A percentile compares a stretch with the other conserved stretches of the same genome.
These are phyloP conservation scores for Stenurella melanura DNA, from an alignment of 2,888 invertebrate species.

Conservation along the genomic window DNA sequence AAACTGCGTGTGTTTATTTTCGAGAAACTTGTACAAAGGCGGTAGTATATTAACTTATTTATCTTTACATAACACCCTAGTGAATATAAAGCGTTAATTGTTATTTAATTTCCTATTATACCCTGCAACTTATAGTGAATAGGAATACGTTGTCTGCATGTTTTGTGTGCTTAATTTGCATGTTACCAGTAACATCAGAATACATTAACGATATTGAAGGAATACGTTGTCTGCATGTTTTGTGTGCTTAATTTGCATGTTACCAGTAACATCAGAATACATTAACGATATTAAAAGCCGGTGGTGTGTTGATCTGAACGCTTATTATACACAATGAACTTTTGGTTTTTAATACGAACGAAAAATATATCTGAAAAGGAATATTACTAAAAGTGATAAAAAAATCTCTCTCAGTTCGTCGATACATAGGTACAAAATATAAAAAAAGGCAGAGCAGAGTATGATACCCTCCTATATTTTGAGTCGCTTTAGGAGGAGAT, in stretches of 20 bases:
- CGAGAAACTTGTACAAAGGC: conserved; percentile 39
- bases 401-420: too few relatives aligned
- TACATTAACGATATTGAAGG: not conserved
- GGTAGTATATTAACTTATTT: conserved; percentile 42
- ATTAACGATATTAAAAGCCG: not conserved
- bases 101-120: conserved; percentile 42
- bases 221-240: conserved; percentile 9
- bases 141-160: conserved; percentile 12
- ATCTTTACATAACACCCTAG: conserved; percentile 38
- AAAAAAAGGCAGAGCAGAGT: too few relatives aligned
- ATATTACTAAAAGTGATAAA: too few relatives aligned
- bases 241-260: conserved; percentile 23
- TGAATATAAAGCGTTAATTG: conserved; percentile 36
- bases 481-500: too few relatives aligned
- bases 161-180: conserved; percentile 22
- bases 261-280: not conserved
- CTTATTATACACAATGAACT: too few relatives aligned
- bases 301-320: too few relatives aligned
- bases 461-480: too few relatives aligned
- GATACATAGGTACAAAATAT: too few relatives aligned
- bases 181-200: not conserved
- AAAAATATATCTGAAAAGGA: too few relatives aligned
- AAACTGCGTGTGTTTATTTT: conserved; percentile 31
- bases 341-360: too few relatives aligned
- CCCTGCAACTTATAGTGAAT: conserved; percentile 3